These are phyloP conservation scores for Saxidomus purpurata DNA, from an alignment of 1,140 invertebrate species.

Conservation along the genomic window DNA sequence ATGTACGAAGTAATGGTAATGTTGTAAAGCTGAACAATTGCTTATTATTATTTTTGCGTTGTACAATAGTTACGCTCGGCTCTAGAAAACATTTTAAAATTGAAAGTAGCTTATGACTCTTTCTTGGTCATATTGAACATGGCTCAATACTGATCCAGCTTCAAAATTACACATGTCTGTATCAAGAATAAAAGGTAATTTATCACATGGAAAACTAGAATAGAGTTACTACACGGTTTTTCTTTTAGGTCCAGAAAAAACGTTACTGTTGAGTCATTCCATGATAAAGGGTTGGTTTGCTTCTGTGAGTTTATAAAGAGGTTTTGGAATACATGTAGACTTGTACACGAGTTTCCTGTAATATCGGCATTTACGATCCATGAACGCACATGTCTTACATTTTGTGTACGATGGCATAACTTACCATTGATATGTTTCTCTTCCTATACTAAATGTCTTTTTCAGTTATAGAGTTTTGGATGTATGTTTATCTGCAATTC, in stretches of 20 bases:
- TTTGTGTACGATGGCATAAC: conserved; percentile 40
- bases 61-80: conserved; percentile 37
- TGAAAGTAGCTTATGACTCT: conserved; percentile 17
- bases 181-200: background rate
- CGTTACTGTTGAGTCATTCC: conserved; percentile 14
- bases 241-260: conserved; percentile 21
- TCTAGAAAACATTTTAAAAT: background rate
- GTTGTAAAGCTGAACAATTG: conserved; percentile 56
- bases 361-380: conserved; percentile 6
- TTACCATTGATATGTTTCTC: conserved; percentile 30
- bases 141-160: background rate
- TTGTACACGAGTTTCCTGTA: conserved; percentile 19
- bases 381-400: conserved; percentile 1
- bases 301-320: conserved; percentile 25
- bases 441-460: conserved; percentile 32
- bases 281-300: background rate
- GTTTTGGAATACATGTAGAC: conserved; percentile 4
- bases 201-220: conserved; percentile 6
- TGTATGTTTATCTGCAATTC: background rate
- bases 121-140: conserved; percentile 1
- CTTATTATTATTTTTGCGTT: conserved; percentile 57
- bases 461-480: background rate
- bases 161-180: background rate
- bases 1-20: conserved; percentile 67
- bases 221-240: background rate